Base-by-base conservation (phyloP, 2,113 vertebrate genomes). In the Calonectris borealis region DNA sequence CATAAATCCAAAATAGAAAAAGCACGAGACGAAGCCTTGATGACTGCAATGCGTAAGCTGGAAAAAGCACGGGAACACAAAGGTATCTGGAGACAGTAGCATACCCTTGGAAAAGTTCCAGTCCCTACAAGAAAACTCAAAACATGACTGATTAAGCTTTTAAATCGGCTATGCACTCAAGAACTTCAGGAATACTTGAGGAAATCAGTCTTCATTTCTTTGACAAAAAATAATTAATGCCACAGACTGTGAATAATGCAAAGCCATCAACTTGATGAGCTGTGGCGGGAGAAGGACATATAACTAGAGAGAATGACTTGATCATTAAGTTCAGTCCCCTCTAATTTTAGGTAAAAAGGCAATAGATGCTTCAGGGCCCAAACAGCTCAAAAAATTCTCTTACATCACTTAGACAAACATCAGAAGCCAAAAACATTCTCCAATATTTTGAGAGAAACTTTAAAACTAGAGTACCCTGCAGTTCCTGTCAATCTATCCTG, bases 131-230 rank as follows among this genome's bases (percentile, higher is more conserved):
- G 61, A 69, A 75, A 86, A 73, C 29, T 86, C 38, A 49, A 70
- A 88, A 73, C 44, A n/a, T 44, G 38, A 83, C 77, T 75, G 61
- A 82, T 92, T 79, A 94, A 52, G 27, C 82, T 86, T 89, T 83
- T 64, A 51, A 83, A 86, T 69, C 34, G 29, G 32, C 55, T 86
- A 21, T 22, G 55, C 68, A 46, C 57, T 83, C 85, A 61, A 79
- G 82, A 95, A 83, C 55, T 75, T 94, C 66, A 68, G 32, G 20
- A 86, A 78, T 49, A 73, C 85, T 82, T 79, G 60, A 83, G 77
- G 71, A 94, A 83, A 92, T 95, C 57, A 80, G 44, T 92, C 77
- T 94, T 86, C 61, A 70, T 94, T 92, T 80, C 54, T 80, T 57
- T 70, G 71, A 86, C 68, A 91, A 83, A 83, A 94, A 83, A 71